Evolutionary conservation across 2,888 invertebrate genomes (phyloP).

Genomic region (Acronicta aceris): DNA sequence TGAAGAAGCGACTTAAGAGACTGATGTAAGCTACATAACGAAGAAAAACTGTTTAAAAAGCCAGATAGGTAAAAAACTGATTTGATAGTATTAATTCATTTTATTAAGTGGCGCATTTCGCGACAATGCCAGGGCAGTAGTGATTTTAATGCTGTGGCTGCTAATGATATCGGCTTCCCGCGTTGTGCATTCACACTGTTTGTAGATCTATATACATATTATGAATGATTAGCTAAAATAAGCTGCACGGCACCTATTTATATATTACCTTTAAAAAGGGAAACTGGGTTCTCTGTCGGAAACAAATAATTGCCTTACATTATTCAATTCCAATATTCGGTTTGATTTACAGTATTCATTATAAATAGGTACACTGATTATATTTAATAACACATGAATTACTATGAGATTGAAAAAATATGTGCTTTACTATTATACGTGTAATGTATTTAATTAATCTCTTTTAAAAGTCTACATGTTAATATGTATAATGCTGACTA

Average conservation of each 20-base stretch:
- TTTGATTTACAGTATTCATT: slow-evolving; percentile 30
- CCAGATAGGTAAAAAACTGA: slow-evolving; percentile 70
- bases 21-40: slow-evolving; percentile 60
- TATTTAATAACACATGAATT: not conserved
- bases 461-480: slow-evolving; percentile 5
- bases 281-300: slow-evolving; percentile 87
- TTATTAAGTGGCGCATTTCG: slow-evolving; percentile 67
- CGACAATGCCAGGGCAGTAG: slow-evolving; percentile 75
- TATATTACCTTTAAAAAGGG: slow-evolving; percentile 88
- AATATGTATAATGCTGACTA: slow-evolving; percentile 25
- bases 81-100: slow-evolving; percentile 60
- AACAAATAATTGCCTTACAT: slow-evolving; percentile 74
- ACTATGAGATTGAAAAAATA: slow-evolving; percentile 3
- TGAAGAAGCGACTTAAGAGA: slow-evolving; percentile 66
- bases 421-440: not conserved
- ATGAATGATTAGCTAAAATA: slow-evolving; percentile 74
- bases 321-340: slow-evolving; percentile 35
- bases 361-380: slow-evolving; percentile 3
- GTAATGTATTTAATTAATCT: not conserved
- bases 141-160: slow-evolving; percentile 75
- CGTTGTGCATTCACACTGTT: slow-evolving; percentile 76
- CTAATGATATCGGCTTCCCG: slow-evolving; percentile 72
- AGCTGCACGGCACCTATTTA: slow-evolving; percentile 79
- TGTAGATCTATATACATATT: slow-evolving; percentile 65
- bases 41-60: slow-evolving; percentile 66